Evolutionary conservation across 2,888 invertebrate genomes (phyloP).

Genomic region (Synergus japonicus): DNA sequence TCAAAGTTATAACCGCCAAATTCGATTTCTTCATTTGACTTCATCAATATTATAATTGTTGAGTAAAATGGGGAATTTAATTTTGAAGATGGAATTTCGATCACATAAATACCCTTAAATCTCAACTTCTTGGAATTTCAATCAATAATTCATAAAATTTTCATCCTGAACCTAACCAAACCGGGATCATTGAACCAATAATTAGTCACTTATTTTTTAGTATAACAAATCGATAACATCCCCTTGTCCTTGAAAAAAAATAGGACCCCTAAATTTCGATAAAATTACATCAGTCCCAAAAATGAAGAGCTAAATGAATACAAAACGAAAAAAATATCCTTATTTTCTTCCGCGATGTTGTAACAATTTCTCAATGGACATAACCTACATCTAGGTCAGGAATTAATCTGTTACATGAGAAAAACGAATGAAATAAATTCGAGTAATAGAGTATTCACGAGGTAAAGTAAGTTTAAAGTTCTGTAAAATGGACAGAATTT

Average conservation of each 20-base stretch:
- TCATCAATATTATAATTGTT: too few species aligned
- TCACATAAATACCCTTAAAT: background rate
- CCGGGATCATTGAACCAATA: background rate
- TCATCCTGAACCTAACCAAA: background rate
- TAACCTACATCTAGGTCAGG: background rate
- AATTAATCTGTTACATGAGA: background rate
- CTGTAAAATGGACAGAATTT: background rate
- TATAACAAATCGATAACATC: background rate
- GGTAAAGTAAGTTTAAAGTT: background rate
- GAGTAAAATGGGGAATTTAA: background rate
- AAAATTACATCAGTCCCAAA: background rate
- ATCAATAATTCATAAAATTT: background rate
- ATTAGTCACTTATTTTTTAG: background rate
- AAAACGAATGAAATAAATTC: background rate
- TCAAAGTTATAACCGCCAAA: too few species aligned
- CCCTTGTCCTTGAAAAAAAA: background rate
- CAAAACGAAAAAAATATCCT: background rate
- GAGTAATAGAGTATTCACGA: background rate
- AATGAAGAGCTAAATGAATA: background rate
- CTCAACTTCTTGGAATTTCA: background rate
- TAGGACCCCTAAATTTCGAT: background rate
- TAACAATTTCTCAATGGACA: background rate
- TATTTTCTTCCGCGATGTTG: background rate
- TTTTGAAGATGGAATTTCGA: background rate
- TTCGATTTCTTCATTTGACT: too few species aligned